phyloP scores from a whole-genome alignment of 2,888 invertebrate genomes.

The Drosophila peninsularis region DNA sequence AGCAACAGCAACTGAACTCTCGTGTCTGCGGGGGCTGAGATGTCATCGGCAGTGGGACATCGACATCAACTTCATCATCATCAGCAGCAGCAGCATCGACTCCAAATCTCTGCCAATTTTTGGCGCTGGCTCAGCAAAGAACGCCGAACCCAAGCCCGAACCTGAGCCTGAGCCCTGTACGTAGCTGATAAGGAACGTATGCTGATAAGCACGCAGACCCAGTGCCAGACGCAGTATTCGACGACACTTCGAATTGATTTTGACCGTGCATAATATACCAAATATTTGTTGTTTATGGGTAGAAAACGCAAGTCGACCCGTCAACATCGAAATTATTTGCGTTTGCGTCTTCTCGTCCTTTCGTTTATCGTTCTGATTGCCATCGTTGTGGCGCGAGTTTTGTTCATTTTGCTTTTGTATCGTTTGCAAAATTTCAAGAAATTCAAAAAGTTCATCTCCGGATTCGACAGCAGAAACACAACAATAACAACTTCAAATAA shows the following conservation, averaged over 20 bases:
- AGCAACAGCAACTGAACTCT: conserved; percentile 32
- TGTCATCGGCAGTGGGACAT: conserved; percentile 55
- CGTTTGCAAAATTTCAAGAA: conserved; percentile 77
- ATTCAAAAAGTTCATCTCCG: conserved; percentile 65
- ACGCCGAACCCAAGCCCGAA: conserved; percentile 33
- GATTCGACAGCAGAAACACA: conserved; percentile 34
- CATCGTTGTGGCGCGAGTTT: conserved; percentile 74
- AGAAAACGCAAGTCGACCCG: conserved; percentile 84
- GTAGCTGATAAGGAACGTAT: conserved; percentile 66
- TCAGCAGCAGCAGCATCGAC: conserved; percentile 34
- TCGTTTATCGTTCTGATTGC: conserved; percentile 76
- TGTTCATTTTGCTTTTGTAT: conserved; percentile 81
- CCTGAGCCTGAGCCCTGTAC: conserved; percentile 52
- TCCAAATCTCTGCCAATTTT: conserved; percentile 56
- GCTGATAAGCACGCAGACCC: conserved; percentile 67
- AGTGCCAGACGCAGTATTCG: conserved; percentile 22
- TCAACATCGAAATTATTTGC: conserved; percentile 85
- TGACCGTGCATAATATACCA: conserved; percentile 67
- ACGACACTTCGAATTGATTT: conserved; percentile 64
- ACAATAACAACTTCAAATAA: conserved; percentile 26
- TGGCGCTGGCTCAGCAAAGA: conserved; percentile 61
- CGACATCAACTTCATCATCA: conserved; percentile 53
- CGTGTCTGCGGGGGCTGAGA: conserved; percentile 47
- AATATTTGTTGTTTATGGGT: conserved; percentile 84
- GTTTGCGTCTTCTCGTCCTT: conserved; percentile 83